Conservation (phyloP, 2,888 invertebrate genomes). For the Rhagium mordax region DNA sequence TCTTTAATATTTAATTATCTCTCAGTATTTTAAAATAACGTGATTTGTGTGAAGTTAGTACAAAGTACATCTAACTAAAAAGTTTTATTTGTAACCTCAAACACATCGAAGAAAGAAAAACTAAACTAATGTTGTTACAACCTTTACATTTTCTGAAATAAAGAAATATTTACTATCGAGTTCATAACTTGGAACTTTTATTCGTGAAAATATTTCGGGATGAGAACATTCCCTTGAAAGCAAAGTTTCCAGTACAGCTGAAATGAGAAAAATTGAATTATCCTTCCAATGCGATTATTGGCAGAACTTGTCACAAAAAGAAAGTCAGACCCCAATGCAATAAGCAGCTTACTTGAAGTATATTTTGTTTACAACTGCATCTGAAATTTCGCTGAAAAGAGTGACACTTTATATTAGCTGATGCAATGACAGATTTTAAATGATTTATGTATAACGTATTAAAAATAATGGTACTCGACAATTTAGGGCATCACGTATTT, state of each 20-base stretch:
- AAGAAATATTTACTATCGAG: conserved; percentile 12
- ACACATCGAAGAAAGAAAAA: neutral
- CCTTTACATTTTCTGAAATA: neutral
- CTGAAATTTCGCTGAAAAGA: neutral
- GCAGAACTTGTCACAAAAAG: conserved; percentile 38
- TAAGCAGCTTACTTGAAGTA: conserved; percentile 39
- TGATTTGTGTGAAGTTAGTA: too few relatives aligned
- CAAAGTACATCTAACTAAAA: too few relatives aligned
- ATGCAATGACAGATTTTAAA: neutral
- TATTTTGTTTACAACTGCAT: conserved; percentile 7
- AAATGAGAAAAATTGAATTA: conserved; percentile 32
- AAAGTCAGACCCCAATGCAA: conserved; percentile 12
- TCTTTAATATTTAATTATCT: too few relatives aligned
- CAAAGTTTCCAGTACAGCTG: conserved; percentile 26
- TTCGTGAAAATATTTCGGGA: conserved; percentile 5
- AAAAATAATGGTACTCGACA: too few relatives aligned
- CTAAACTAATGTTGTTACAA: neutral
- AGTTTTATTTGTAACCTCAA: too few relatives aligned
- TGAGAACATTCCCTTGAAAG: conserved; percentile 13
- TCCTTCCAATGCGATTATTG: conserved; percentile 32
- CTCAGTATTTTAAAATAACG: too few relatives aligned
- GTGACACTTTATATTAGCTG: neutral
- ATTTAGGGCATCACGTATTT: too few relatives aligned
- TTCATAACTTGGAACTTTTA: conserved; percentile 14
- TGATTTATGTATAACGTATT: too few relatives aligned